Evolutionary conservation across 2,888 invertebrate species (phyloP), one percentile per base, ranked within the genome.

Genomic region (Stegophylla sp.): DNA sequence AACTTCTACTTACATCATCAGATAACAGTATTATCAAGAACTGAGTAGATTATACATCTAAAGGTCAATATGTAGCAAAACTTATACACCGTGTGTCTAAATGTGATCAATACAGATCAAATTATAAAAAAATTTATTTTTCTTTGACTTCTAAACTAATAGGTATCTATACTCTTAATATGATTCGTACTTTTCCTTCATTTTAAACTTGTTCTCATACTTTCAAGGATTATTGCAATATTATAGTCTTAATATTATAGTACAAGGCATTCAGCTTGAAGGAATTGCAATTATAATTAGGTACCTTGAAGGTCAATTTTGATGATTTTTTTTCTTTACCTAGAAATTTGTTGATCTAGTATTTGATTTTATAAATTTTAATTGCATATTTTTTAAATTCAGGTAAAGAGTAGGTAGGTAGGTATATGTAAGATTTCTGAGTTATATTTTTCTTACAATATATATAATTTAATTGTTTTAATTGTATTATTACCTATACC

Each of bases 181-280:
- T 34, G 3, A 34, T 34, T 7, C 7, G 34, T 34, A 5, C 4
- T 64, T 12, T 34, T 10, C 34, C n/a, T 64, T 34, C 17, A 41
- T 23, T 63, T 23, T n/a, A 75, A 53, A 69, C 69, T 69, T 13
- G 51, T 53, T 53, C 28, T 71, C 53, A 20, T 3, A 41, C 17
- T 34, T 41, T 43, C 75, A 75, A 75, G 64, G 64, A 75, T 64
- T 51, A 13, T 51, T 74, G 63, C 51, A 75, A 15, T 75, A 41
- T 75, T 75, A 26, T 26, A 72, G 48, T 13, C 17, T 26, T 45
- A 5, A 34, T 26, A 72, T 48, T 13, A 17, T 26, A 45, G 7
- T 51, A 74, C 48, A 74, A 74, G 20, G 48, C 48, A 51, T 74
- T 34, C 48, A 20, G 34, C 74, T 63, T 48, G 15, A 41, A 43